Evolutionary conservation across 2,797 vertebrate species (phyloP).

Genomic region (Scolopax rusticola): DNA sequence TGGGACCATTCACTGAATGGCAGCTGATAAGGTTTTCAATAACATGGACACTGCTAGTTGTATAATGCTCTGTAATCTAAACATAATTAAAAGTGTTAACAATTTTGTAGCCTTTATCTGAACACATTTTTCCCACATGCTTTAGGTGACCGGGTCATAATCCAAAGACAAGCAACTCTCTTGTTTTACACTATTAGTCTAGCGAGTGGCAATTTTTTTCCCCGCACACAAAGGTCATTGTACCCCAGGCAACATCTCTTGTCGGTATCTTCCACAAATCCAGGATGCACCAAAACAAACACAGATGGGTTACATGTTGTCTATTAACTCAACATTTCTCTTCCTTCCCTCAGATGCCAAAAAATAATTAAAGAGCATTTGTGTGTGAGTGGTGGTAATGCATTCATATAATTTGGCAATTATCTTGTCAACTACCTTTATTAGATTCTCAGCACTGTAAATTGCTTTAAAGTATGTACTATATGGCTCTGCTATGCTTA

Average conservation of each 20-base stretch:
- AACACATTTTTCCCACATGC: slow-evolving; percentile 74
- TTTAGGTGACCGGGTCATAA: slow-evolving; percentile 76
- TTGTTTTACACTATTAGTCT: slow-evolving; percentile 65
- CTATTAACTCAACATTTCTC: slow-evolving; percentile 49
- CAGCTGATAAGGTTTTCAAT: slow-evolving; percentile 75
- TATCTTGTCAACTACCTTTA: slow-evolving; percentile 69
- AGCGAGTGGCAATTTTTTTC: slow-evolving; percentile 38
- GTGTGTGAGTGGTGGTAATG: slow-evolving; percentile 16
- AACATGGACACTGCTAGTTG: slow-evolving; percentile 39
- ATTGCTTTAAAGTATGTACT: slow-evolving; percentile 45
- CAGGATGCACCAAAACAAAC: slow-evolving; percentile 65
- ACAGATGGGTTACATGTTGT: slow-evolving; percentile 58
- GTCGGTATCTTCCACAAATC: slow-evolving; percentile 49
- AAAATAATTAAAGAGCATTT: slow-evolving; percentile 67
- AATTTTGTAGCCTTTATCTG: slow-evolving; percentile 75
- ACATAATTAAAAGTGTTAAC: slow-evolving; percentile 77
- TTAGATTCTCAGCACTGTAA: slow-evolving; percentile 44
- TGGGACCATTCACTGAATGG: slow-evolving; percentile 56
- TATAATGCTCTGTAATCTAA: slow-evolving; percentile 55
- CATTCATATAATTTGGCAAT: slow-evolving; percentile 68
- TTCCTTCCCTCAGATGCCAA: slow-evolving; percentile 66
- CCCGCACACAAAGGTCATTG: slow-evolving; percentile 58
- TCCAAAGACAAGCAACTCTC: slow-evolving; percentile 70
- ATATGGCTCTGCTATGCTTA: not conserved
- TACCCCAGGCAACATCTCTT: slow-evolving; percentile 58